Evolutionary conservation across 2,113 vertebrate genomes (phyloP), one percentile per base, ranked within the genome.

Genomic region (Pluvianellus socialis): DNA sequence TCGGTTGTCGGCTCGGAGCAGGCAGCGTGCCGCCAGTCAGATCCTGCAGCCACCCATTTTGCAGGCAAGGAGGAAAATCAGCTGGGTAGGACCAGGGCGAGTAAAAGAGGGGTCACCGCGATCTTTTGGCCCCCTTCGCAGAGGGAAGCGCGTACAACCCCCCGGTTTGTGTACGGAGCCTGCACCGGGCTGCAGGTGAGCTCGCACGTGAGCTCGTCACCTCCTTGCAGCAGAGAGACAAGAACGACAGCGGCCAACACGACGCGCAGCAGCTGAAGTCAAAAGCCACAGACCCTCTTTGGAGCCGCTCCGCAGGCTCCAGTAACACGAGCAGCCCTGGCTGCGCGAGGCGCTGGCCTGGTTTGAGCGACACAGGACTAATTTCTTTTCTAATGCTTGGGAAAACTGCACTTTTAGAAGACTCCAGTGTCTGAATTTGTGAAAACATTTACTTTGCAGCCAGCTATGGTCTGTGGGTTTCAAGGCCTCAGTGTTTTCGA

Each of bases 91-190:
- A 44, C 4, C 10, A 13, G 19, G 68, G 50, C 33, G 12, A 21
- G 9, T 1, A 12, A 17, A 22, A 22, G 49, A 55, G 50, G 33
- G 21, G 8, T 66, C 1, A 0, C 19, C 0, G 4, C 0, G 2
- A 12, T 20, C 27, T 67, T 17, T 4, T 2, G 13, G 42, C 45
- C 17, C 24, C 40, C 12, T 16, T 8, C 4, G 3, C 23, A 1
- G 19, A 35, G 38, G 17, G 3, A 9, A n/a, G 47, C 4, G 4
- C 0, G 50, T 10, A 5, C 28, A 38, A 8, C 11, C 6, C 67
- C n/a, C 10, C 0, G 3, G 27, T 19, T 40, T 16, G 32, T 1
- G 7, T 8, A 4, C 42, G 5, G 12, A 17, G 33, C 35, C 67
- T 11, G 40, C 10, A 0, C 10, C 1, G 2, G 14, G 49, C 5